phyloP scores from a whole-genome alignment of 2,888 invertebrate species.

The Eurytoma adleriae region DNA sequence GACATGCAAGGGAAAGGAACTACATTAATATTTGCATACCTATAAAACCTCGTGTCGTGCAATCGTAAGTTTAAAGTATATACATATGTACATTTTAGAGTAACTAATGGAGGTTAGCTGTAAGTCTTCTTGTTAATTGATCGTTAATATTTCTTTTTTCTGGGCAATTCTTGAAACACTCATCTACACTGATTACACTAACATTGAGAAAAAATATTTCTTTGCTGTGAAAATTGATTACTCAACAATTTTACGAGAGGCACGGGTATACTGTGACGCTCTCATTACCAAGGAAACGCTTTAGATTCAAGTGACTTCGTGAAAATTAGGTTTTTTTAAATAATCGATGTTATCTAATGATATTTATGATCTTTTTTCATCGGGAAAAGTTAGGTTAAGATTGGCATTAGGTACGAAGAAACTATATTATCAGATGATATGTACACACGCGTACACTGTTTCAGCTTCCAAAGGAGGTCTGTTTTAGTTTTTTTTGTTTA shows the following conservation, averaged over 20 bases:
- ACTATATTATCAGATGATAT: constrained; percentile 7
- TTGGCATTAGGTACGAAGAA: background rate
- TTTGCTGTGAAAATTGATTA: too few relatives aligned
- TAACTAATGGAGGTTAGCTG: constrained; percentile 41
- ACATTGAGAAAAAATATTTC: background rate
- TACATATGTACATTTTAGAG: constrained; percentile 37
- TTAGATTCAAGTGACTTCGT: too few relatives aligned
- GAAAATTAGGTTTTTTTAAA: too few relatives aligned
- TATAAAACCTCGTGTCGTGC: constrained; percentile 66
- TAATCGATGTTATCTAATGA: too few relatives aligned
- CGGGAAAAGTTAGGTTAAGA: too few relatives aligned
- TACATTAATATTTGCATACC: constrained; percentile 53
- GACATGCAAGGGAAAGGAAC: constrained; percentile 20
- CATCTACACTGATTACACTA: constrained; percentile 2
- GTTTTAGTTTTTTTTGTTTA: constrained; percentile 15
- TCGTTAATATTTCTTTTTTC: constrained; percentile 35
- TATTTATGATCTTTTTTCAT: too few relatives aligned
- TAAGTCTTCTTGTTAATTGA: constrained; percentile 49
- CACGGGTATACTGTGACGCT: too few relatives aligned
- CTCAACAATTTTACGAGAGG: too few relatives aligned
- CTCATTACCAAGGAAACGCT: too few relatives aligned
- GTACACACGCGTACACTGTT: constrained; percentile 4
- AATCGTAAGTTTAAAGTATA: constrained; percentile 67
- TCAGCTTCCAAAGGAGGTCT: constrained; percentile 33
- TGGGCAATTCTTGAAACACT: background rate